Percentiles rank a stretch among this genome's conserved stretches.
phyloP scores from a whole-genome alignment of 2,113 vertebrate species.

The human region GRCh38 chr9:14713001-14713500 shows the following conservation, averaged over 20 bases:
- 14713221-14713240: neutral
- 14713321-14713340: conserved; percentile 47
- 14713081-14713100: neutral
- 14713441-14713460: conserved; percentile 27
- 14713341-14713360: conserved; percentile 45
- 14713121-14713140: neutral
- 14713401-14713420: conserved; percentile 37
- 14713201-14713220: neutral
- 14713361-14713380: conserved; percentile 30
- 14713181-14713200: neutral
- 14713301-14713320: neutral
- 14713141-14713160: neutral
- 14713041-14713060: neutral
- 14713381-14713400: neutral
- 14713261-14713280: neutral
- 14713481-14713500: neutral
- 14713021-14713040: neutral
- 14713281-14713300: neutral
- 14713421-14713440: conserved; percentile 42
- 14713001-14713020: neutral
- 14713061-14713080: neutral
- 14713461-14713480: conserved; percentile 16
- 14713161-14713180: neutral
- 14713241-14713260: neutral
- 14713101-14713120: neutral